These are phyloP conservation scores for Rhincodon typus DNA, from an alignment of 2,797 vertebrate genomes.

Conservation along the genomic window DNA sequence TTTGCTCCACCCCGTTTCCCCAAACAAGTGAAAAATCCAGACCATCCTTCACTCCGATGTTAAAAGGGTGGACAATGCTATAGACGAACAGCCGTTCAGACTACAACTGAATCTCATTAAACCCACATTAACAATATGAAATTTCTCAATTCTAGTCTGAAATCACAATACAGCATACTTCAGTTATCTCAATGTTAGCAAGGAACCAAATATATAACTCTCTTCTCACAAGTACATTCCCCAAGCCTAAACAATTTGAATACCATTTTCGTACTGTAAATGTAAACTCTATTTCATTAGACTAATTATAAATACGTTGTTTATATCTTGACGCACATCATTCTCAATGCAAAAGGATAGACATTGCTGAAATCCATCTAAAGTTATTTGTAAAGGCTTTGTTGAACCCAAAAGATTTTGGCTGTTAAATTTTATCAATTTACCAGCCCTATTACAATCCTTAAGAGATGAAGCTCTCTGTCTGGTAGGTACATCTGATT, in stretches of 20 bases:
- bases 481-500: background rate
- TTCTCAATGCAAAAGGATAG: background rate
- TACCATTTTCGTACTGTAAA: background rate
- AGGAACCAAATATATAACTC: background rate
- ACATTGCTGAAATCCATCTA: background rate
- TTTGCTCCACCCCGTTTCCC: no score
- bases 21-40: no score
- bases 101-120: background rate
- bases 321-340: background rate
- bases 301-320: background rate
- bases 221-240: background rate
- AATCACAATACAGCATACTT: background rate
- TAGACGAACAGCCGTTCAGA: background rate
- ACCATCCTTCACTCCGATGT: no score
- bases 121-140: conserved; percentile 25
- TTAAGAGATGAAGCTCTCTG: background rate
- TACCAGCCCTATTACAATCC: conserved; percentile 22
- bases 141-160: background rate
- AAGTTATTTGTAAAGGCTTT: background rate
- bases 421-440: background rate
- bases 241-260: background rate
- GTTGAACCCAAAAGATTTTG: background rate
- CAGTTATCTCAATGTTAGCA: background rate
- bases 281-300: background rate
- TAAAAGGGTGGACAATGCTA: no score